These are phyloP conservation scores for Eurystomus glaucurus DNA, from an alignment of 2,797 vertebrate species.

Conservation along the genomic window DNA sequence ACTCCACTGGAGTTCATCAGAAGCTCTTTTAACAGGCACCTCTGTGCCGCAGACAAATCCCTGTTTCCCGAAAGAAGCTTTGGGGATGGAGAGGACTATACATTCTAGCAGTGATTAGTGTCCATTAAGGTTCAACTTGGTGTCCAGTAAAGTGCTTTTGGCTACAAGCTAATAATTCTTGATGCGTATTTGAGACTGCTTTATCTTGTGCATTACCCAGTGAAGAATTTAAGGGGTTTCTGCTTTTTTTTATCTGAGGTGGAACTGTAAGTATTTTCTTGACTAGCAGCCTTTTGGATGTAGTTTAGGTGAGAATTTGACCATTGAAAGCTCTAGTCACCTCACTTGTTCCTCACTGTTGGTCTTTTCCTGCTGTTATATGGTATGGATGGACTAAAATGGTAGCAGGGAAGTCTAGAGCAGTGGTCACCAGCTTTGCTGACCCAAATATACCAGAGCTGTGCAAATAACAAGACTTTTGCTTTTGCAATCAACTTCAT, in stretches of 20 bases:
- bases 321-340: neutral
- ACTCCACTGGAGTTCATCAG: neutral
- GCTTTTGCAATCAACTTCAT: neutral
- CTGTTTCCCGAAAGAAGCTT: neutral
- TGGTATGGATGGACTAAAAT: neutral
- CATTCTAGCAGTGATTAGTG: neutral
- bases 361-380: neutral
- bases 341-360: neutral
- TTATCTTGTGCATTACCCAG: neutral
- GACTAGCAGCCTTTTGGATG: neutral
- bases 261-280: neutral
- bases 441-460: too few species aligned
- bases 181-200: neutral
- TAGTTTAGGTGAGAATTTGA: neutral
- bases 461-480: neutral
- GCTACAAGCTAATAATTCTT: constrained; percentile 44
- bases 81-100: neutral
- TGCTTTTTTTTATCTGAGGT: neutral
- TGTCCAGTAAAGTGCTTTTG: constrained; percentile 46
- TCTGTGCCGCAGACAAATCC: neutral
- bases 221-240: neutral
- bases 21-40: constrained; percentile 31
- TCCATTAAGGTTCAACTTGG: neutral
- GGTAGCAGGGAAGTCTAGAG: neutral
- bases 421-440: neutral